phyloP scores from a whole-genome alignment of 2,797 vertebrate species.

The Myotis pilosus region DNA sequence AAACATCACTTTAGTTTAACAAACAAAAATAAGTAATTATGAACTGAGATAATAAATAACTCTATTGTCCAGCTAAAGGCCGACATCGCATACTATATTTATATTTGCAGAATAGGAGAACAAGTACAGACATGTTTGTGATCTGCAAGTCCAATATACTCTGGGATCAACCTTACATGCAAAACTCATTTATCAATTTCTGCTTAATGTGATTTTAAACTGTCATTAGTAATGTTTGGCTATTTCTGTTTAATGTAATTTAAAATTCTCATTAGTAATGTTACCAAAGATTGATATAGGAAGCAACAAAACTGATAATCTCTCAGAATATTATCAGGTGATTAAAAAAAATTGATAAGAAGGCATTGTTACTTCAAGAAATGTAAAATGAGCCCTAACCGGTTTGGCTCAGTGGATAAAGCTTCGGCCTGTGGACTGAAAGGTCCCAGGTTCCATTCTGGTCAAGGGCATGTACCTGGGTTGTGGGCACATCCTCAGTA shows the following conservation, averaged over 20 bases:
- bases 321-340: neutral
- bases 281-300: neutral
- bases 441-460: too few relatives aligned
- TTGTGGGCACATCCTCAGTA: too few relatives aligned
- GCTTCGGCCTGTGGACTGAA: too few relatives aligned
- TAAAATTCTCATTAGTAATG: slow-evolving; percentile 52
- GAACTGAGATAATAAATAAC: slow-evolving; percentile 76
- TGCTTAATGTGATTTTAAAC: slow-evolving; percentile 49
- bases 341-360: slow-evolving; percentile 25
- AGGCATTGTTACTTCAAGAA: slow-evolving; percentile 7
- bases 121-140: slow-evolving; percentile 83
- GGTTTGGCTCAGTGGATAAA: too few relatives aligned
- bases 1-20: slow-evolving; percentile 75
- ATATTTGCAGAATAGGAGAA: slow-evolving; percentile 73
- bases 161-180: slow-evolving; percentile 68
- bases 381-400: neutral
- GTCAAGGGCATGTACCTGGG: too few relatives aligned
- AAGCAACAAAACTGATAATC: slow-evolving; percentile 22
- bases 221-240: neutral
- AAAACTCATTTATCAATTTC: slow-evolving; percentile 55
- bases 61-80: slow-evolving; percentile 71
- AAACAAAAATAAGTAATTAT: slow-evolving; percentile 76
- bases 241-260: slow-evolving; percentile 40
- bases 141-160: slow-evolving; percentile 76
- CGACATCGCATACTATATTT: slow-evolving; percentile 81